Evolutionary conservation across 2,113 vertebrate species (phyloP).

Genomic region (Scomber colias): DNA sequence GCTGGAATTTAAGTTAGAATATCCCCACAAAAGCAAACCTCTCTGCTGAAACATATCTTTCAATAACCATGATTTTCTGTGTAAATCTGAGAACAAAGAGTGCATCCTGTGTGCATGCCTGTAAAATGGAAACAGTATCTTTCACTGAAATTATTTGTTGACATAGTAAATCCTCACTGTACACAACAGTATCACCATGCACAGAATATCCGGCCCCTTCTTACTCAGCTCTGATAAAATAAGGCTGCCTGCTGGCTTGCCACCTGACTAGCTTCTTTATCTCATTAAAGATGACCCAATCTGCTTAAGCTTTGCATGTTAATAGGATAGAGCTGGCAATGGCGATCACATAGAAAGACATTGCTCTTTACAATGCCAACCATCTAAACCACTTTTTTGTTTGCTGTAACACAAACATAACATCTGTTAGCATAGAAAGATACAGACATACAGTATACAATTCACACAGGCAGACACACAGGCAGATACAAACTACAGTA

Average conservation of each 20-base stretch:
- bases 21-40: too few relatives aligned
- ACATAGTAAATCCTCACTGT: conserved; percentile 1
- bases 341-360: background rate
- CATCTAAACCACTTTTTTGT: conserved; percentile 8
- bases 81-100: background rate
- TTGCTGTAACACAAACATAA: background rate
- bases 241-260: conserved; percentile 51
- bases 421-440: background rate
- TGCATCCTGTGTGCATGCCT: background rate
- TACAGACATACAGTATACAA: background rate
- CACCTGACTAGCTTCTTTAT: conserved; percentile 64
- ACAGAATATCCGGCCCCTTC: conserved; percentile 25
- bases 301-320: conserved; percentile 63
- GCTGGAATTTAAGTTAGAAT: too few relatives aligned
- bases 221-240: conserved; percentile 54
- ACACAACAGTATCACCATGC: background rate
- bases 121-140: background rate
- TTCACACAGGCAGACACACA: background rate
- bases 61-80: background rate
- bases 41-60: too few relatives aligned
- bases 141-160: conserved; percentile 5
- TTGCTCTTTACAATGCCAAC: background rate
- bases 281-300: conserved; percentile 67
- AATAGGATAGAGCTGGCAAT: conserved; percentile 49
- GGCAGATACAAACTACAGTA: conserved; percentile 7